A percentile compares a stretch with the other conserved stretches of the same genome.
phyloP scores from a whole-genome alignment of 2,113 vertebrate species.

The Diphyllodes magnificus region DNA sequence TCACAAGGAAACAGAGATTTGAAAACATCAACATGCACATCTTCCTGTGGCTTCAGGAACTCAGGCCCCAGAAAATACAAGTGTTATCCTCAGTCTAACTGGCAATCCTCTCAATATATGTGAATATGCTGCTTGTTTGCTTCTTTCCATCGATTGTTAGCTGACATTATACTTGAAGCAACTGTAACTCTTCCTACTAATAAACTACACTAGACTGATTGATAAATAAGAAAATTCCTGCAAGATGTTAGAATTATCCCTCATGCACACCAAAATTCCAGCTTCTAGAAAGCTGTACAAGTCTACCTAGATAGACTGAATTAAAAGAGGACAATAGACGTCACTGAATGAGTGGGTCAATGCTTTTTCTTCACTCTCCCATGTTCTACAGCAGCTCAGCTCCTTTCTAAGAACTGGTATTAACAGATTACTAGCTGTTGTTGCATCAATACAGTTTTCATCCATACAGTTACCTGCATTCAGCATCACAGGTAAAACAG shows the following conservation, averaged over 20 bases:
- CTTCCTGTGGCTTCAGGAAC: not conserved
- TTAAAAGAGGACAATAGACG: not conserved
- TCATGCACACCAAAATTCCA: not conserved
- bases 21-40: not conserved
- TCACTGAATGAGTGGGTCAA: fast-evolving
- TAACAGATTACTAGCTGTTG: not conserved
- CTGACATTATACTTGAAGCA: not conserved
- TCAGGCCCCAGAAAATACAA: not conserved
- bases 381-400: not conserved
- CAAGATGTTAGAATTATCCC: not conserved
- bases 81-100: not conserved
- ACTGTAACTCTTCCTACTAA: not conserved
- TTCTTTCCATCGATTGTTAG: not conserved
- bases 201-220: not conserved
- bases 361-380: not conserved
- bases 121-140: not conserved
- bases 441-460: not conserved
- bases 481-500: not conserved
- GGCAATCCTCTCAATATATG: not conserved
- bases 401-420: not conserved
- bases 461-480: not conserved
- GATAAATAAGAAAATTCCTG: not conserved
- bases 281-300: not conserved
- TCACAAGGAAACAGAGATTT: not conserved
- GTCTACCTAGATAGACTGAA: not conserved